Conservation (phyloP, 1,140 invertebrate genomes). For the Bursaphelenchus mucronatus region DNA sequence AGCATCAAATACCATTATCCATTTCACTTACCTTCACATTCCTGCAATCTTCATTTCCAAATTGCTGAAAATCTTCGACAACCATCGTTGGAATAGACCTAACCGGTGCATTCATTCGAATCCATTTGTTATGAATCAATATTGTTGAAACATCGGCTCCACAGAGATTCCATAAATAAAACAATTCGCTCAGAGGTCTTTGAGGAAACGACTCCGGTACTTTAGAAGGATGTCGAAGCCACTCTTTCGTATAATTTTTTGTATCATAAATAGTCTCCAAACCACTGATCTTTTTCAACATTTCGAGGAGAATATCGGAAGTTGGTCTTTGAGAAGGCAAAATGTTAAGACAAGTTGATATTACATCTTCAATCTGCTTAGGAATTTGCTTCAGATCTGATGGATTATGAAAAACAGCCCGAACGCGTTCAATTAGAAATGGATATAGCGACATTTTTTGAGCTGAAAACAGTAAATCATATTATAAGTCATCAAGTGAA, state of each 20-base stretch:
- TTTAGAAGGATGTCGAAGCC: background rate
- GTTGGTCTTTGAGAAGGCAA: conserved; percentile 34
- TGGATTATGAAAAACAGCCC: conserved; percentile 11
- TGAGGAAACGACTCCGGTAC: background rate
- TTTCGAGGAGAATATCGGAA: conserved; percentile 3
- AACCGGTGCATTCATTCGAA: conserved; percentile 37
- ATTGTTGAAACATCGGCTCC: conserved; percentile 38
- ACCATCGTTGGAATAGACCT: conserved; percentile 55
- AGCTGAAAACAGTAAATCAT: conserved; percentile 28
- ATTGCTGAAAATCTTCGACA: conserved; percentile 51
- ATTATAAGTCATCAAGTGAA: conserved; percentile 10
- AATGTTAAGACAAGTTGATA: conserved; percentile 30
- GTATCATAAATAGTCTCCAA: background rate
- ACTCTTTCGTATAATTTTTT: background rate
- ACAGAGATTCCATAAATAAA: conserved; percentile 47
- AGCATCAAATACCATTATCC: conserved; percentile 14
- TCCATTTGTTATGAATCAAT: conserved; percentile 30
- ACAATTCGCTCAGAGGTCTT: conserved; percentile 29
- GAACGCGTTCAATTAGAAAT: conserved; percentile 28
- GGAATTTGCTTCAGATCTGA: conserved; percentile 10
- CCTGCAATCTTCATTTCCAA: conserved; percentile 38
- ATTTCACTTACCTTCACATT: conserved; percentile 67
- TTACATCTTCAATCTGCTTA: background rate
- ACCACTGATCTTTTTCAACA: background rate
- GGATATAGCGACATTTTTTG: conserved; percentile 26